Base-by-base conservation (phyloP, 2,113 vertebrate genomes). In the Misgurnus anguillicaudatus region DNA sequence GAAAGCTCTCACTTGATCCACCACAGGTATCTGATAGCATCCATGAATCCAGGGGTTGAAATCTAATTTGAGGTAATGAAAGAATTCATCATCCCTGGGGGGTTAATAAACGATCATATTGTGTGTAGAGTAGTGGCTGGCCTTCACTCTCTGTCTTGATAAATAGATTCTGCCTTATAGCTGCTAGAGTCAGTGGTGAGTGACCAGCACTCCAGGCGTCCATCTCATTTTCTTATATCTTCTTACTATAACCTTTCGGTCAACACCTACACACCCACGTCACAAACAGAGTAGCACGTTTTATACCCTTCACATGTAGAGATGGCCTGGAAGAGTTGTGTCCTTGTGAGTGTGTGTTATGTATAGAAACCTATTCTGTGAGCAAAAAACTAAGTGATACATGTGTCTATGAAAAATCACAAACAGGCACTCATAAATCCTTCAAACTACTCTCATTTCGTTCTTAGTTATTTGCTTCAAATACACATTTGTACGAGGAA, bases 51-150 rank as follows among this genome's bases (percentile, higher is more conserved):
- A 9, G 11, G 9, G 48, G 21, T 6, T 19, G 47, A 74, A 45
- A 67, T 78, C 57, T 57, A 80, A 81, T 84, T 84, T 41, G 47
- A 81, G 77, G 67, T 81, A 84, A 81, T 84, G 82, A 92, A 89
- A 89, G 63, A 86, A 92, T 92, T 89, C 82, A 79, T 92, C 91
- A 90, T 80, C 82, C n/a, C 72, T 9, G 0, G 73, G 31, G 38
- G 39, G 71, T 24, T 48, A 19, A 66, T 39, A 16, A 75, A 41
- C 17, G 24, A 79, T 62, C 57, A 13, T 31, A 19, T 38, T 41
- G 38, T 57, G 75, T 61, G 53, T 55, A 55, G 75, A 61, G 6
- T 13, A 8, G 67, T 48, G 78, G 3, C 41, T 75, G 63, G 24
- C 24, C 24, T 68, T 87, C 42, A 5, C 45, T 87, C 83, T 87